Conservation (phyloP, 2,797 vertebrate genomes). For the Mastacembelus armatus region DNA sequence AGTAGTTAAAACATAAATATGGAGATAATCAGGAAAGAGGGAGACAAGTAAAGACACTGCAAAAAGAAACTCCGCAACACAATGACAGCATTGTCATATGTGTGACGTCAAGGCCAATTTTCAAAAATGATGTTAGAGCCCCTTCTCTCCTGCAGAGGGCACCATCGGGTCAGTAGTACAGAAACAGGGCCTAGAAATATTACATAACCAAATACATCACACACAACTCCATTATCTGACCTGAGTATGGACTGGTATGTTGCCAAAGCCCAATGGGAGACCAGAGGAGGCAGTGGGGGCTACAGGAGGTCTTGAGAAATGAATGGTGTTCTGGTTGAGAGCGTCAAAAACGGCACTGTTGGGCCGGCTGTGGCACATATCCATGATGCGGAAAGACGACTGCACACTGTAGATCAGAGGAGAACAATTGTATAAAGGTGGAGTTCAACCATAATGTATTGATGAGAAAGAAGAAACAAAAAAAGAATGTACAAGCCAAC, state of each 20-base stretch:
- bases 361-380: constrained; percentile 91
- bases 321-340: constrained; percentile 92
- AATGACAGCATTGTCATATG: background rate
- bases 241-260: constrained; percentile 92
- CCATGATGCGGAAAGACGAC: constrained; percentile 98
- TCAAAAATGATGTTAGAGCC: background rate
- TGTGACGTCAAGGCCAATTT: background rate
- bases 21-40: background rate
- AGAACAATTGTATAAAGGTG: background rate
- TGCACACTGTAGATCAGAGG: constrained; percentile 86
- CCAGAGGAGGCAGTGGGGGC: constrained; percentile 84
- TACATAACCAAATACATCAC: constrained; percentile 9
- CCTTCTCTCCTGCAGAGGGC: constrained; percentile 35
- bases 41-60: background rate
- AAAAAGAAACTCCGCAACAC: background rate
- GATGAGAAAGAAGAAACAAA: background rate
- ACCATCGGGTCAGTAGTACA: constrained; percentile 13
- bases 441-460: background rate
- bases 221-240: constrained; percentile 72
- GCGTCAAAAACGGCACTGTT: constrained; percentile 84
- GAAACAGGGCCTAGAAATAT: background rate
- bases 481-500: background rate
- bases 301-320: constrained; percentile 88
- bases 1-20: background rate
- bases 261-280: constrained; percentile 90